These are phyloP conservation scores for Petrocephalus schoutedeni DNA, from an alignment of 2,797 vertebrate genomes.

Conservation along the genomic window DNA sequence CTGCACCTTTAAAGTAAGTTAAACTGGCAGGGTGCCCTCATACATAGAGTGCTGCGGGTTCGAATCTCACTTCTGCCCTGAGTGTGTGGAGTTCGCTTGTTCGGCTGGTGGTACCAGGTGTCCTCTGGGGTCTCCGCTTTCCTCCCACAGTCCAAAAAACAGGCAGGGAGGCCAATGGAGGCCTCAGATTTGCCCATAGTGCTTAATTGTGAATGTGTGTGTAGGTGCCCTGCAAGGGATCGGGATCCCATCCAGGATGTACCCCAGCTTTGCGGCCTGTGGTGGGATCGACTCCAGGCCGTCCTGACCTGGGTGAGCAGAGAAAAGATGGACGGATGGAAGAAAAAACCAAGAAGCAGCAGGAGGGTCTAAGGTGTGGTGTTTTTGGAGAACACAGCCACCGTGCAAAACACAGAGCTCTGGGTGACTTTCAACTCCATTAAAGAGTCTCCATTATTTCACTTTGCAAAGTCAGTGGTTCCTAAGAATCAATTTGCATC, in stretches of 20 bases:
- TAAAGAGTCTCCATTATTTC: not conserved
- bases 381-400: not conserved
- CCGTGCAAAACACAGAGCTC: not conserved
- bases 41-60: not conserved
- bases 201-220: not conserved
- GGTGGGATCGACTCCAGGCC: not conserved
- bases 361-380: not conserved
- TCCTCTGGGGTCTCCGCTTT: not conserved
- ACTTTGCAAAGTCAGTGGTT: slow-evolving; percentile 15
- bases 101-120: not conserved
- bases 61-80: not conserved
- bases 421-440: slow-evolving; percentile 1
- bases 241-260: not conserved
- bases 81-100: not conserved
- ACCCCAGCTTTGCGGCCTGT: not conserved
- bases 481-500: slow-evolving; percentile 30
- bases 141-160: not conserved
- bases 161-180: not conserved
- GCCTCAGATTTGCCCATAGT: not conserved
- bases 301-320: not conserved
- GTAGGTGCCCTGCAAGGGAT: not conserved
- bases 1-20: not conserved
- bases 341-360: slow-evolving; percentile 3
- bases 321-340: not conserved
- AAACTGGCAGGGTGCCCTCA: not conserved